Percentiles rank a stretch among this genome's conserved stretches.
These are phyloP conservation scores for Ooceraea biroi DNA, from an alignment of 1,140 invertebrate genomes.

Conservation along the genomic window DNA sequence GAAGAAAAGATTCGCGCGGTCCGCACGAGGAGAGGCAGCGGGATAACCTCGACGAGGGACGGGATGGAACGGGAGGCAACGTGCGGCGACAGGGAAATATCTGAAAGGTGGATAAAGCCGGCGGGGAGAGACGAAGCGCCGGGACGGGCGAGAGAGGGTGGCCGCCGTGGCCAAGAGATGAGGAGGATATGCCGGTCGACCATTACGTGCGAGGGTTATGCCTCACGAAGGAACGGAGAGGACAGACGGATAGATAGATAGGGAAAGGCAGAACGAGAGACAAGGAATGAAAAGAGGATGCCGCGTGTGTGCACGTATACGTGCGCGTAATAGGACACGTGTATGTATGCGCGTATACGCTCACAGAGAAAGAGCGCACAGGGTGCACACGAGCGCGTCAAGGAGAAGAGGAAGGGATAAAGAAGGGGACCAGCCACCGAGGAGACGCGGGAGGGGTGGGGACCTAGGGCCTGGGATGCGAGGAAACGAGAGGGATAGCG, in stretches of 20 bases:
- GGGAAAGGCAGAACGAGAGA: slow-evolving; percentile 50
- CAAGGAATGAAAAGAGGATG: slow-evolving; percentile 43
- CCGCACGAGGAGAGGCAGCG: slow-evolving; percentile 31
- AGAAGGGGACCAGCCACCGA: slow-evolving; percentile 47
- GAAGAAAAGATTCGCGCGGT: slow-evolving; percentile 56
- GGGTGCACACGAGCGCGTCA: slow-evolving; percentile 13
- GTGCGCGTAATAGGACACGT: too few relatives aligned
- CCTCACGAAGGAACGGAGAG: slow-evolving; percentile 37
- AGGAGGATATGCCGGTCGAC: slow-evolving; percentile 83
- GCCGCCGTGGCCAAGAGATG: slow-evolving; percentile 35
- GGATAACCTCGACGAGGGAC: slow-evolving; percentile 11
- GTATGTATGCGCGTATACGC: background rate
- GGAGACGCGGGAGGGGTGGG: background rate
- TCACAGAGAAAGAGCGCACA: background rate
- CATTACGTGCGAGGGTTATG: slow-evolving; percentile 81
- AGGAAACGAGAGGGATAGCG: slow-evolving; percentile 5
- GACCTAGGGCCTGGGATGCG: slow-evolving; percentile 43
- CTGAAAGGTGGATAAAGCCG: slow-evolving; percentile 76
- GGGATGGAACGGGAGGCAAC: slow-evolving; percentile 12
- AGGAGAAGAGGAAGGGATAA: background rate
- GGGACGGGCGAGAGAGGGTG: slow-evolving; percentile 36
- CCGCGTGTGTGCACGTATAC: background rate
- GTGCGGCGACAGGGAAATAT: slow-evolving; percentile 65
- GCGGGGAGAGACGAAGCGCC: slow-evolving; percentile 14
- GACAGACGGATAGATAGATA: slow-evolving; percentile 55